A percentile compares a stretch with the other conserved stretches of the same genome.
Evolutionary conservation across 92 coral and sea anemone species (phyloP).

Genomic region (Phenganax stokvisi): DNA sequence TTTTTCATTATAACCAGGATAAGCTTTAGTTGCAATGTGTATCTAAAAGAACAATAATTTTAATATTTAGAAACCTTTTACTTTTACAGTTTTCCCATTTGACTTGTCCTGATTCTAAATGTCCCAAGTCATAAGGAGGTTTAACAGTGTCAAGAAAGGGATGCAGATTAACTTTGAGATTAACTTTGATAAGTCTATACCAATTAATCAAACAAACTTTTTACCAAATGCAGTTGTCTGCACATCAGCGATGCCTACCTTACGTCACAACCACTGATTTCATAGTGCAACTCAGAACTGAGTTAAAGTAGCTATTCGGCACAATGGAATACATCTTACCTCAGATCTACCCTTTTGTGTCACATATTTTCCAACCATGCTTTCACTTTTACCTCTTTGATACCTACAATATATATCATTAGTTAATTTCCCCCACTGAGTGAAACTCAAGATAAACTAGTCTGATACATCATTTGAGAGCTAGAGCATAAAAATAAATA

Average conservation of each 20-base stretch:
- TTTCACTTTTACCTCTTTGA: constrained; percentile 67
- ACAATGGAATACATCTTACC: constrained; percentile 33
- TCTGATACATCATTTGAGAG: neutral
- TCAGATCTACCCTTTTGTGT: constrained; percentile 57
- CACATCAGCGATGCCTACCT: neutral
- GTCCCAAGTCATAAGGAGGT: too few relatives aligned
- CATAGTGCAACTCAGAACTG: neutral
- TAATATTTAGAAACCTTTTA: neutral
- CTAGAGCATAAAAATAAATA: neutral
- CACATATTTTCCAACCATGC: constrained; percentile 60
- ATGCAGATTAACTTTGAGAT: too few relatives aligned
- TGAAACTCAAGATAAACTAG: neutral
- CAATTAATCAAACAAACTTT: neutral
- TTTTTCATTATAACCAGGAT: constrained; percentile 51
- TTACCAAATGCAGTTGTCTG: neutral
- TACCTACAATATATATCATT: constrained; percentile 44
- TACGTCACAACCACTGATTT: neutral
- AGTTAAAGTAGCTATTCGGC: neutral
- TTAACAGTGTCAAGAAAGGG: too few relatives aligned
- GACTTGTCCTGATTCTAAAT: neutral
- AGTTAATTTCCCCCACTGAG: neutral
- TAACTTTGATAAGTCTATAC: too few relatives aligned
- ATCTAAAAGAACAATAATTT: constrained; percentile 36
- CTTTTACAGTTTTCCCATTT: too few relatives aligned
- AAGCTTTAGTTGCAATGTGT: constrained; percentile 64